These are phyloP conservation scores for Notothenia coriiceps DNA, from an alignment of 2,113 vertebrate genomes.

Conservation along the genomic window DNA sequence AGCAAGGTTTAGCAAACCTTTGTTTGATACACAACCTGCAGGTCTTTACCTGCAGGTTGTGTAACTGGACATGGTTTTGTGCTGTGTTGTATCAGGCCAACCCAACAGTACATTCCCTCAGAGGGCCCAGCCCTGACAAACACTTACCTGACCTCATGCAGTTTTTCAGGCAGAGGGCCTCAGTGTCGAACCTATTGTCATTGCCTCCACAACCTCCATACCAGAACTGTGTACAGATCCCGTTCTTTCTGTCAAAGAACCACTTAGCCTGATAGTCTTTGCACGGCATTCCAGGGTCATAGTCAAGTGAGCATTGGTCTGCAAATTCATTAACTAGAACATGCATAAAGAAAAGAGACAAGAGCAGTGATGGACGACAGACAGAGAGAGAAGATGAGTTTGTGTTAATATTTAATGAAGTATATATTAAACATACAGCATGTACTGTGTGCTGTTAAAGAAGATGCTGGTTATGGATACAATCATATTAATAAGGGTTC, in stretches of 20 bases:
- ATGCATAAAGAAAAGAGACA: constrained; percentile 67
- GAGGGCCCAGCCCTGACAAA: constrained; percentile 17
- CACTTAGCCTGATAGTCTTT: constrained; percentile 90
- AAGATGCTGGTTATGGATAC: neutral
- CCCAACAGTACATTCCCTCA: constrained; percentile 1
- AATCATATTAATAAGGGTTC: neutral
- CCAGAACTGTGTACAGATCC: constrained; percentile 90
- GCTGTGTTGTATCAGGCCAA: neutral
- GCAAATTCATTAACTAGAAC: constrained; percentile 80
- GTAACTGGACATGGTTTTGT: neutral
- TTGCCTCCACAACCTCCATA: constrained; percentile 90
- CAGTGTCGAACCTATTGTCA: constrained; percentile 89
- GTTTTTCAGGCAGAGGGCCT: constrained; percentile 86
- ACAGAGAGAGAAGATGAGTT: constrained; percentile 58
- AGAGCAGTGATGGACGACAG: constrained; percentile 59
- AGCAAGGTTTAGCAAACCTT: neutral
- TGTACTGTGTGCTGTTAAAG: constrained; percentile 38
- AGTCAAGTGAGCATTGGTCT: constrained; percentile 89
- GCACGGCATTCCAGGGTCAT: constrained; percentile 87
- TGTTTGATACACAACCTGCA: neutral
- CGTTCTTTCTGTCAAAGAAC: constrained; percentile 89
- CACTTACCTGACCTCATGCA: constrained; percentile 87
- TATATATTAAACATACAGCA: constrained; percentile 17
- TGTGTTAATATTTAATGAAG: constrained; percentile 36
- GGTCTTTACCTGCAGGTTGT: neutral